Conservation (phyloP, 2,113 vertebrate genomes). For the Echinops telfairi region DNA sequence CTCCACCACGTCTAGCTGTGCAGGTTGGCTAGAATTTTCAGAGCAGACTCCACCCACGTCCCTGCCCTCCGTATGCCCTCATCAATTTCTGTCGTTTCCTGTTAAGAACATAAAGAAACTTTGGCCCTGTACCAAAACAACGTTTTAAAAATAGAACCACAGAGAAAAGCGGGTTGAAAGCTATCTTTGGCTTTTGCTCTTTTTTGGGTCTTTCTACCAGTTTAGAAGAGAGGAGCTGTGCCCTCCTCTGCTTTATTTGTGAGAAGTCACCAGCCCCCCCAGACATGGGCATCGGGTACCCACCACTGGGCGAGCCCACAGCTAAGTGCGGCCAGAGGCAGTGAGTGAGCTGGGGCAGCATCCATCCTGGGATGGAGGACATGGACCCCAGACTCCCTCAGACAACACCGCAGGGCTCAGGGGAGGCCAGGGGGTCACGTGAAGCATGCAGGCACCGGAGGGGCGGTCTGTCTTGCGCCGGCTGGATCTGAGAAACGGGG, state of each 20-base stretch:
- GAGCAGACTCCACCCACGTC: not conserved
- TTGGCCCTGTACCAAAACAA: constrained; percentile 41
- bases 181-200: constrained; percentile 27
- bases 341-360: not conserved
- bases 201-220: not conserved
- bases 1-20: not conserved
- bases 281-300: constrained; percentile 27
- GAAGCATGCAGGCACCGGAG: not conserved
- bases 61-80: too few relatives aligned
- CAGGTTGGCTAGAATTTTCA: not conserved
- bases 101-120: constrained; percentile 21
- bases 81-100: not conserved
- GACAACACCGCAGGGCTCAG: accelerated
- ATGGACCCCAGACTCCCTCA: not conserved
- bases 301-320: not conserved
- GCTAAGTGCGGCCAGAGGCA: not conserved
- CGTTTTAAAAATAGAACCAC: constrained; percentile 55
- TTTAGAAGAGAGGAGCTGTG: constrained; percentile 40
- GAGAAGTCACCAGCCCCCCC: not conserved
- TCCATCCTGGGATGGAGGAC: accelerated
- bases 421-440: accelerated
- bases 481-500: not conserved
- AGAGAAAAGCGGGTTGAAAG: not conserved
- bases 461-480: not conserved
- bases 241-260: constrained; percentile 20